A percentile compares a stretch with the other conserved stretches of the same genome.
These are phyloP conservation scores for Brachymystax lenok DNA, from an alignment of 2,797 vertebrate species.

Conservation along the genomic window DNA sequence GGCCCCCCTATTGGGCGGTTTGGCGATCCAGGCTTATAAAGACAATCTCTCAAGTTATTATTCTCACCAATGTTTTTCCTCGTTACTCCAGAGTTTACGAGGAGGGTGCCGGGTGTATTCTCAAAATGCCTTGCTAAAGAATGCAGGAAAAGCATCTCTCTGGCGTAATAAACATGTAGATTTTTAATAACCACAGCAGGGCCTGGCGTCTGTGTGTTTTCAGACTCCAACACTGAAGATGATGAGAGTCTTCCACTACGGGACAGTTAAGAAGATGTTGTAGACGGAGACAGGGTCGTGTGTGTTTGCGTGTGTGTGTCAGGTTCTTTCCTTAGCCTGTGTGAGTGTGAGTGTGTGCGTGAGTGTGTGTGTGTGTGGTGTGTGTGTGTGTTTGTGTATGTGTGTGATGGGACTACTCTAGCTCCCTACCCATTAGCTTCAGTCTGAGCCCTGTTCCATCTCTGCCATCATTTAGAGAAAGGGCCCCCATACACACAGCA, in stretches of 20 bases:
- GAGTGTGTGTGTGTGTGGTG: neutral
- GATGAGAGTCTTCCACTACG: slow-evolving; percentile 62
- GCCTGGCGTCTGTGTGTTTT: slow-evolving; percentile 71
- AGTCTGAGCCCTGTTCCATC: neutral
- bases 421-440: slow-evolving; percentile 28
- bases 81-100: slow-evolving; percentile 76
- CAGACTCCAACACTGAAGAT: slow-evolving; percentile 60
- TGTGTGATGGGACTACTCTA: neutral
- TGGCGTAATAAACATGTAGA: slow-evolving; percentile 83
- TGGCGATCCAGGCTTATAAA: slow-evolving; percentile 46
- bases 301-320: slow-evolving; percentile 26
- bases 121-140: slow-evolving; percentile 75
- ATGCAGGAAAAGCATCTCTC: slow-evolving; percentile 47
- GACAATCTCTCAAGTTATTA: slow-evolving; percentile 70
- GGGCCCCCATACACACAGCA: slow-evolving; percentile 10
- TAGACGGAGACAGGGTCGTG: slow-evolving; percentile 7
- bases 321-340: slow-evolving; percentile 17
- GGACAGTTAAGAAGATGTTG: slow-evolving; percentile 58
- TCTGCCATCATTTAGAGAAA: neutral
- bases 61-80: slow-evolving; percentile 62
- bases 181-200: slow-evolving; percentile 84
- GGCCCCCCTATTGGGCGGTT: slow-evolving; percentile 57
- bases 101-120: slow-evolving; percentile 72
- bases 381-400: neutral
- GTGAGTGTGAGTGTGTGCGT: slow-evolving; percentile 11